These are phyloP conservation scores for Aromia moschata DNA, from an alignment of 2,888 invertebrate genomes.

Conservation along the genomic window DNA sequence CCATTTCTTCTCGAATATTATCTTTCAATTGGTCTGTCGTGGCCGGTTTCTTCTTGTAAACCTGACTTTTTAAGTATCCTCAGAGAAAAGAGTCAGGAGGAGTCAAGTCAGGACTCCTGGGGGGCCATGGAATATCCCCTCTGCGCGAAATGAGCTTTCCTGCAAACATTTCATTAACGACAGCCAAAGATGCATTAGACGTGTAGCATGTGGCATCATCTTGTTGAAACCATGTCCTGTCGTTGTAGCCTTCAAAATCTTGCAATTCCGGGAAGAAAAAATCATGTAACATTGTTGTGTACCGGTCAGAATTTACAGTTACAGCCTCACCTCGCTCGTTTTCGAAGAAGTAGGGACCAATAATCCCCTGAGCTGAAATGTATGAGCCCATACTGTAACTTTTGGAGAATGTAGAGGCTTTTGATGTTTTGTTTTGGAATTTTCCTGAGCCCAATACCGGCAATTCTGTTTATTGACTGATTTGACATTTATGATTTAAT, in stretches of 20 bases:
- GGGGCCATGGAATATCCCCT: slow-evolving; percentile 2
- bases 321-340: slow-evolving; percentile 17
- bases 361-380: background rate
- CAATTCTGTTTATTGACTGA: background rate
- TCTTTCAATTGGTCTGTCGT: background rate
- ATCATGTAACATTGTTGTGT: slow-evolving; percentile 21
- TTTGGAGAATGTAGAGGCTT: background rate
- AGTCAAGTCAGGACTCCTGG: background rate
- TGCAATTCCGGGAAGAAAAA: background rate
- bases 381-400: background rate
- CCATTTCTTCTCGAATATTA: background rate
- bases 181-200: slow-evolving; percentile 20
- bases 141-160: slow-evolving; percentile 31
- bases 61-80: background rate
- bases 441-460: background rate
- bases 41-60: background rate
- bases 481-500: background rate
- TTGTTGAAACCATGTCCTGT: slow-evolving; percentile 2
- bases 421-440: background rate
- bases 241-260: background rate
- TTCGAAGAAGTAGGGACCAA: slow-evolving; percentile 13
- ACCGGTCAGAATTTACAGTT: slow-evolving; percentile 22
- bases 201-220: slow-evolving; percentile 3
- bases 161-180: slow-evolving; percentile 44
- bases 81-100: slow-evolving; percentile 7